These are phyloP conservation scores for Xiphorhynchus elegans DNA, from an alignment of 2,113 vertebrate species.

Conservation along the genomic window DNA sequence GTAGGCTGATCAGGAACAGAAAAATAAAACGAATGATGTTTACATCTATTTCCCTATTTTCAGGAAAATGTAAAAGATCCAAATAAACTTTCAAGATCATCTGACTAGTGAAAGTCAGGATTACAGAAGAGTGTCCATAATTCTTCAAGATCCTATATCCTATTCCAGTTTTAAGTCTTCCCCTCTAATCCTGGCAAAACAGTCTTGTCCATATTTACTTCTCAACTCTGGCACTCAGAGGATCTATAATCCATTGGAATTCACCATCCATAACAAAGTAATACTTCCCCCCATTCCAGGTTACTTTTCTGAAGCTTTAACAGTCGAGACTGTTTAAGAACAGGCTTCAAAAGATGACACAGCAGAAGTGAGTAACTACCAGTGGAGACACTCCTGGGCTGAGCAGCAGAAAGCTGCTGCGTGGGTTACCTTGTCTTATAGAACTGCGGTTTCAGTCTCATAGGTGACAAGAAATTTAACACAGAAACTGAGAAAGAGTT, in stretches of 20 bases:
- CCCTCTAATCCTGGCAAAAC: background rate
- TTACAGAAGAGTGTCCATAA: background rate
- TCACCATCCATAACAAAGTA: background rate
- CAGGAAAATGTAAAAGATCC: background rate
- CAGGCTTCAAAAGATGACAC: background rate
- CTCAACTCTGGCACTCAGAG: background rate
- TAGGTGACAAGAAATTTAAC: background rate
- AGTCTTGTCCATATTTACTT: background rate
- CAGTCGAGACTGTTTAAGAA: background rate
- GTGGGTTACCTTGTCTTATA: fast-evolving
- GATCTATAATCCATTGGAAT: background rate
- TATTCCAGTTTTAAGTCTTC: background rate
- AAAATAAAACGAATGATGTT: background rate
- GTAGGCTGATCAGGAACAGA: background rate
- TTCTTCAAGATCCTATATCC: background rate
- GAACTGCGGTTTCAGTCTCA: background rate
- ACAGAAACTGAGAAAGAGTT: background rate
- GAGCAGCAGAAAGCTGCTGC: background rate
- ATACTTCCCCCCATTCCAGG: fast-evolving
- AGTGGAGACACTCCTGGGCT: background rate
- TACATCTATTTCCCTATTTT: background rate
- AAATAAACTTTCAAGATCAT: background rate
- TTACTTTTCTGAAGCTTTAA: background rate
- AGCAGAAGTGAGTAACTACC: background rate
- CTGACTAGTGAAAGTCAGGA: background rate